Evolutionary conservation across 2,888 invertebrate genomes (phyloP), one percentile per base, ranked within the genome.

Genomic region (Troglohyphantes excavatus): DNA sequence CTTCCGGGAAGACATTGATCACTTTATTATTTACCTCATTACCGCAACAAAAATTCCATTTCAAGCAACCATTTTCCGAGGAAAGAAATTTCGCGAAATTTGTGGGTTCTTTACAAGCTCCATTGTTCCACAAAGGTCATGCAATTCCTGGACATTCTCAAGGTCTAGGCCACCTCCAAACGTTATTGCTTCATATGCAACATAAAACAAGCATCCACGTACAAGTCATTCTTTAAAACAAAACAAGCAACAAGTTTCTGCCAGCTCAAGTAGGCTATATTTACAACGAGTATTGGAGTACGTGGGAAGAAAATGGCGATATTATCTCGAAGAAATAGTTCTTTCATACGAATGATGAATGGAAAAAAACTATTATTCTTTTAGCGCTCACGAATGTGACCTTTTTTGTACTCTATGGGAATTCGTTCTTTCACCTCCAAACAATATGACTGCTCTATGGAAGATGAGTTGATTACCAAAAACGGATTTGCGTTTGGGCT

Each of bases 301-400:
- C 63, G 61, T 61, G 81, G 68, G 75, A 39, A 75, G 81, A 72
- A 79, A 73, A 65, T 61, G 63, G 19, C 7, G 75, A 75, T 75
- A 82, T 43, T 67, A 81, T 88, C 81, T 65, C 67, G 26, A 63
- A 39, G 39, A 59, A 73, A 82, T 68, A 21, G 75, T 46, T 29
- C 72, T 75, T 75, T 82, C 67, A 67, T 73, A 23, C 29, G 53
- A 53, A 59, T 29, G 46, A 75, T 88, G 67, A 88, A 82, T 81
- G 65, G 46, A 46, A 59, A 27, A 81, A 73, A 63, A 11, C 9
- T 68, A 39, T 19, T 76, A 53, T 76, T 78, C 59, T 1, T 26
- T n/a, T n/a, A 17, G 53, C 63, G 53, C 27, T 79, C 87, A 81
- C 73, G 81, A 75, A 82, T 88, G 75, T 88, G 88, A 88, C 88